These are phyloP conservation scores for Tinea pellionella DNA, from an alignment of 2,888 invertebrate genomes.

Conservation along the genomic window DNA sequence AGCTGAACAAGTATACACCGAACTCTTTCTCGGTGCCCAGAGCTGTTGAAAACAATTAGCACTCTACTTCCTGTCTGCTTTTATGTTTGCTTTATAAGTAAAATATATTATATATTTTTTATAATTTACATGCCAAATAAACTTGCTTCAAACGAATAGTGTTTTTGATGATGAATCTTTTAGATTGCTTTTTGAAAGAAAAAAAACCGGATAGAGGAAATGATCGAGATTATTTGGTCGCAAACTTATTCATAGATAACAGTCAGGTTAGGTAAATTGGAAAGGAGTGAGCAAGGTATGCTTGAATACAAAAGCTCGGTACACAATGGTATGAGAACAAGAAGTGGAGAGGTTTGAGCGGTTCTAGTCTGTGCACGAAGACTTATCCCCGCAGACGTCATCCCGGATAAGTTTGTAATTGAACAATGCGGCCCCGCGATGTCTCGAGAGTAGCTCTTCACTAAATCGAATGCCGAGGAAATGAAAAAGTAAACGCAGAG, in stretches of 20 bases:
- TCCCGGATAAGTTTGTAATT: slow-evolving; percentile 23
- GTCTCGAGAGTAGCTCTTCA: slow-evolving; percentile 15
- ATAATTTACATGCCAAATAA: not conserved
- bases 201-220: not conserved
- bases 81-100: not conserved
- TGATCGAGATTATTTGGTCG: too few relatives aligned
- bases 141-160: not conserved
- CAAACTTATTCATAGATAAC: not conserved
- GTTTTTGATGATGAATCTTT: too few relatives aligned
- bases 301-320: slow-evolving; percentile 2
- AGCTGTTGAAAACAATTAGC: slow-evolving; percentile 9
- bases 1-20: slow-evolving; percentile 24
- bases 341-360: slow-evolving; percentile 13
- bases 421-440: slow-evolving; percentile 19
- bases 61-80: not conserved
- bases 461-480: slow-evolving; percentile 16
- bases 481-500: slow-evolving; percentile 17
- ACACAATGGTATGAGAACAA: slow-evolving; percentile 11
- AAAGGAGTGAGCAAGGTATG: slow-evolving; percentile 10
- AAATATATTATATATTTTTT: too few relatives aligned
- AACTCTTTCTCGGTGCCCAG: not conserved
- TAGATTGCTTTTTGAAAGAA: not conserved
- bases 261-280: slow-evolving; percentile 1
- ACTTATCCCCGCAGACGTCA: slow-evolving; percentile 15
- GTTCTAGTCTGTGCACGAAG: slow-evolving; percentile 6